Conservation (phyloP, 2,797 vertebrate species). For the Oryzias dopingdopingensis region DNA sequence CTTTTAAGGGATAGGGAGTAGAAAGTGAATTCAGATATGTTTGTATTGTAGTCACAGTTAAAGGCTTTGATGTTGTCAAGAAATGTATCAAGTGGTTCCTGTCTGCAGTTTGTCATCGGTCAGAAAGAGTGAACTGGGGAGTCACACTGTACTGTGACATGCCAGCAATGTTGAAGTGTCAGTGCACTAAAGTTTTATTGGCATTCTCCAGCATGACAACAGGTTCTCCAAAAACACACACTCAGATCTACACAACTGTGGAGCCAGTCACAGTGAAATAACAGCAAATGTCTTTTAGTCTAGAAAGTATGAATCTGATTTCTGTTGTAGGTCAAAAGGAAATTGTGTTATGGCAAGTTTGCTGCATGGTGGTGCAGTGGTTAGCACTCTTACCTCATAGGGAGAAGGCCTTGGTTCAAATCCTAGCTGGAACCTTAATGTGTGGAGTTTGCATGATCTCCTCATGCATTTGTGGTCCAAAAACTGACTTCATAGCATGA, state of each 20-base stretch:
- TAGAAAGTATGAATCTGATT: too few relatives aligned
- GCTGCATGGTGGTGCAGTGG: too few relatives aligned
- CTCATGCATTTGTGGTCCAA: too few relatives aligned
- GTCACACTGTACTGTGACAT: conserved; percentile 57
- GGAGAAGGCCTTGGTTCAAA: too few relatives aligned
- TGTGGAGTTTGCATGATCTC: too few relatives aligned
- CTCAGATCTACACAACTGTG: not conserved
- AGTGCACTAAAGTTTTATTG: conserved; percentile 8
- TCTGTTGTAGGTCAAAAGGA: too few relatives aligned
- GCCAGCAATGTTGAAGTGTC: conserved; percentile 31
- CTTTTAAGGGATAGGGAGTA: not conserved
- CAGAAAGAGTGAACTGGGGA: not conserved
- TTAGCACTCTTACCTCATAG: too few relatives aligned
- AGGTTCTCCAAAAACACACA: conserved; percentile 6
- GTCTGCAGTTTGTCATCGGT: not conserved
- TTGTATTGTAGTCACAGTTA: not conserved
- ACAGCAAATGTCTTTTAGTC: too few relatives aligned
- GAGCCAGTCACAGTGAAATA: not conserved
- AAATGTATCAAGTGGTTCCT: too few relatives aligned
- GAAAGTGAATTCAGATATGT: not conserved
- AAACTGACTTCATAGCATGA: too few relatives aligned
- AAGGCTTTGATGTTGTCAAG: not conserved
- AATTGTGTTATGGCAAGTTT: too few relatives aligned
- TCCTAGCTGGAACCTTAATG: too few relatives aligned
- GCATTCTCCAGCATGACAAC: not conserved